Percentiles rank a stretch among this genome's conserved stretches.
Conservation (phyloP, 2,888 invertebrate genomes). For the Sinopyrophorus schimmeli region DNA sequence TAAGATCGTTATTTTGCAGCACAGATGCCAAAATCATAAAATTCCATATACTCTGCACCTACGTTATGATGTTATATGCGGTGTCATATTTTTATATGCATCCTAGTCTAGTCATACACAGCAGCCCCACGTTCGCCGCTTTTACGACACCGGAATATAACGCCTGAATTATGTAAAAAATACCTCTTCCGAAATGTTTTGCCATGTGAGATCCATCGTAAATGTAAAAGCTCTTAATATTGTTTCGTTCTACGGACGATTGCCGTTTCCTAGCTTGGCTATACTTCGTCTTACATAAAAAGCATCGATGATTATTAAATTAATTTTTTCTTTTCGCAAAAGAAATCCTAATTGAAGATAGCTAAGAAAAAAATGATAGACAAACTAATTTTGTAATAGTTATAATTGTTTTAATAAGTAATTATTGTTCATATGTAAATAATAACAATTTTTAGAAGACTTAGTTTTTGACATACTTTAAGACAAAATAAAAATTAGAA, state of each 20-base stretch:
- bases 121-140: slow-evolving; percentile 22
- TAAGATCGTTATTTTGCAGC: slow-evolving; percentile 29
- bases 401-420: too few species aligned
- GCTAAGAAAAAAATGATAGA: too few species aligned
- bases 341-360: too few species aligned
- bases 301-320: too few species aligned
- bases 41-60: slow-evolving; percentile 27
- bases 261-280: too few species aligned
- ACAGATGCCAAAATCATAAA: slow-evolving; percentile 32
- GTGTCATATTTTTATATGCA: slow-evolving; percentile 31
- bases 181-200: slow-evolving; percentile 26
- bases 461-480: too few species aligned
- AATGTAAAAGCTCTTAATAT: slow-evolving; percentile 29
- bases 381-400: too few species aligned
- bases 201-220: slow-evolving; percentile 28
- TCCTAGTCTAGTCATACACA: slow-evolving; percentile 24
- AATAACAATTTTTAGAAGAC: too few species aligned
- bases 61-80: slow-evolving; percentile 23
- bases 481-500: too few species aligned
- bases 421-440: too few species aligned
- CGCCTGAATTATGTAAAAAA: slow-evolving; percentile 32
- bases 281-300: too few species aligned
- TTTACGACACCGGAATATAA: slow-evolving; percentile 32
- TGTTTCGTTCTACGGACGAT: slow-evolving; percentile 22
- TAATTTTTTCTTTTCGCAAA: too few species aligned